Base-by-base conservation (phyloP, 2,113 vertebrate genomes). In the Pterocles burchelli region DNA sequence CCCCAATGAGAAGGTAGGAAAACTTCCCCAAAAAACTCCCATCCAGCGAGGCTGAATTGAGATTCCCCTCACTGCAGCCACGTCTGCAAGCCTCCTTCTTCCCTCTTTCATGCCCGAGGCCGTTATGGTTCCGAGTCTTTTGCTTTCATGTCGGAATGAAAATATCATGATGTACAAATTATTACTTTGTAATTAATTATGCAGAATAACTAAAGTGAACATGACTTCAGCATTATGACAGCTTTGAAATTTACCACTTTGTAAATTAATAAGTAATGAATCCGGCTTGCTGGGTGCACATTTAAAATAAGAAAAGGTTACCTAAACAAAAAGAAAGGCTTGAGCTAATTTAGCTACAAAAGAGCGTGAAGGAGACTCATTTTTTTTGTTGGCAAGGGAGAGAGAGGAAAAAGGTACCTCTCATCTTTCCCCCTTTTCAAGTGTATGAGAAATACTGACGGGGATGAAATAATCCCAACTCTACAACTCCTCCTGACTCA, bases 161-260 rank as follows among this genome's bases (percentile, higher is more conserved):
- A 98, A 96, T 97, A 97, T 95, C 96, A 92, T 67, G 85, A 97
- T 97, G 94, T 98, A 97, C 97, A 98, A 98, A 98, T 98, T 97
- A 98, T 96, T 97, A 97, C 97, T 98, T 98, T 96, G 96, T 90
- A 98, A 98, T 98, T 98, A 98, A 98, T 98, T 98, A 98, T 97
- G 97, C 98, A 98, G 97, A 98, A 82, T 94, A 97, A 97, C 96
- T 89, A 93, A 96, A 97, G 95, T 29, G 89, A 97, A 97, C 80
- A 97, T 95, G 97, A 97, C 97, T 97, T 94, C 85, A 91, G 97
- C 97, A 95, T 97, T 97, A 94, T 97, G 97, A 98, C 97, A 97
- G 96, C 96, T 97, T 97, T 97, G 96, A 97, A 97, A 97, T 95
- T 57, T 95, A 96, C 96, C 95, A 96, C 97, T 97, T 96, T 93